A percentile compares a stretch with the other conserved stretches of the same genome.
Evolutionary conservation across 2,797 vertebrate species (phyloP).

Genomic region (Alosa sapidissima): DNA sequence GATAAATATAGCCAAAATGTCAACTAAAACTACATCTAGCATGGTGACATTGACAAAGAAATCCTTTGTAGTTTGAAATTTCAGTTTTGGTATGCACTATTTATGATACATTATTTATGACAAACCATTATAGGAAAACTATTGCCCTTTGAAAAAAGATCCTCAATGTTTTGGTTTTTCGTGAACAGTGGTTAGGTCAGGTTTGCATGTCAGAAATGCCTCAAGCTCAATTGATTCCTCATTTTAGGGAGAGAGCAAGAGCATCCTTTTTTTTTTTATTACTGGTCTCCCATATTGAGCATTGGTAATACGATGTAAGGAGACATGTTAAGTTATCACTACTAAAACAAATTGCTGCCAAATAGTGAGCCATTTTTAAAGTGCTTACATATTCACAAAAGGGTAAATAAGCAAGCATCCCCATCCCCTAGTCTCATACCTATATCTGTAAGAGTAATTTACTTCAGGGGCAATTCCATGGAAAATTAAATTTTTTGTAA

Average conservation of each 20-base stretch:
- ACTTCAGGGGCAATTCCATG: too few relatives aligned
- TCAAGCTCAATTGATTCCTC: not conserved
- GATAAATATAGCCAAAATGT: not conserved
- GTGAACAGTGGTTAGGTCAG: not conserved
- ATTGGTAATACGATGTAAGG: not conserved
- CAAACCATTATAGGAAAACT: not conserved
- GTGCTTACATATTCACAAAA: not conserved
- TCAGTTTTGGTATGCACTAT: slow-evolving; percentile 13
- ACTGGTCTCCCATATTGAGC: not conserved
- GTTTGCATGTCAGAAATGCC: not conserved
- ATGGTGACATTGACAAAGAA: slow-evolving; percentile 3
- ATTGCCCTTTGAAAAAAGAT: slow-evolving; percentile 10
- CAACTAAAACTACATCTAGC: not conserved
- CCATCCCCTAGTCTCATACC: too few relatives aligned
- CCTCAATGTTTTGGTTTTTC: not conserved
- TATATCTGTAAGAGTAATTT: not conserved
- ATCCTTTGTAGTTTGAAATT: slow-evolving; percentile 10
- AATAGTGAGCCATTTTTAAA: slow-evolving; percentile 17
- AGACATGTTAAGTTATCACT: not conserved
- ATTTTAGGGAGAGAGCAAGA: not conserved
- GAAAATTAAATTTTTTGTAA: too few relatives aligned
- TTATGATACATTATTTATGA: slow-evolving; percentile 19
- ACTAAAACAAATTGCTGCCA: not conserved
- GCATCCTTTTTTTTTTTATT: not conserved
- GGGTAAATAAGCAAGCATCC: not conserved